Evolutionary conservation across 2,888 invertebrate species (phyloP), one percentile per base, ranked within the genome.

Genomic region (Dioctria linearis): DNA sequence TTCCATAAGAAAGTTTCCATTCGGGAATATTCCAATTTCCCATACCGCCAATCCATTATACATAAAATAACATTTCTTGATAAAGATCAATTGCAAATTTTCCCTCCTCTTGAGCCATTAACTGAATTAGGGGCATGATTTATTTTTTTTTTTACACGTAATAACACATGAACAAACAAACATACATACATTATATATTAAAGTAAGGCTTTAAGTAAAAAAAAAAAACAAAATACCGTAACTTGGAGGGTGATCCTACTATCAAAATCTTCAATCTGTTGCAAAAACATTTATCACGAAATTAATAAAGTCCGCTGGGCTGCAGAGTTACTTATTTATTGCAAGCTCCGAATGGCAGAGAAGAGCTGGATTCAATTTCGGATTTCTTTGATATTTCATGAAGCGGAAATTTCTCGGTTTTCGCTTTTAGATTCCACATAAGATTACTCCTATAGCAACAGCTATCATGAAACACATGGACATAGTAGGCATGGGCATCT

Each of bases 361-460:
- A 37, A 51, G 65, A 46, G 46, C 61, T 78, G 63, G 63, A 78
- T 63, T 78, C 42, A 79, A 79, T 79, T 79, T 79, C 79, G 79
- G 61, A 61, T 79, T 59, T 69, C 79, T 79, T 79, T 79, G 79
- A 79, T 79, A 67, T 79, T 67, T 57, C 67, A 67, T 79, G 59
- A 54, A 67, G 79, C 79, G 79, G 79, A 79, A 79, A 79, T 79
- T 79, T 69, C 61, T 75, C 71, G 54, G 54, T 71, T 54, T 71
- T 67, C 54, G 71, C 54, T 71, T 71, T 54, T 71, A 71, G 71
- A 71, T 71, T 54, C 39, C 71, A 71, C 71, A 54, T 39, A 37
- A 71, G 71, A 71, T 71, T 71, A 37, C 71, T 71, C 71, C 25
- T 25, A 25, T 25, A 25, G 25, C 25, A 25, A 25, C 25, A 25